Evolutionary conservation across 2,113 vertebrate genomes (phyloP).

Genomic region (Alligator mississippiensis): DNA sequence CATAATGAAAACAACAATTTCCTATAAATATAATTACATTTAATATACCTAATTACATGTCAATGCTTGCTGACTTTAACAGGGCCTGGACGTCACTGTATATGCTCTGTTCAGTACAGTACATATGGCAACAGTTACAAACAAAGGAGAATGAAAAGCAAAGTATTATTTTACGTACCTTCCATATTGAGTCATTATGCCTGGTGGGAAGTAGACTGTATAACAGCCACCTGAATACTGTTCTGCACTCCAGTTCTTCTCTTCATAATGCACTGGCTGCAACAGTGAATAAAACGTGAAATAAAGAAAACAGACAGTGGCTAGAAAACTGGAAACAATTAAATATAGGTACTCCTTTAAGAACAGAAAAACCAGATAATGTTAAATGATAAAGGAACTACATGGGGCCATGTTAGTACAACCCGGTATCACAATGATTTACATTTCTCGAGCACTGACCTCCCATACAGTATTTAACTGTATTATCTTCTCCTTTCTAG

Average conservation of each 20-base stretch:
- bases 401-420: background rate
- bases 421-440: background rate
- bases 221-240: slow-evolving; percentile 97
- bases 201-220: slow-evolving; percentile 92
- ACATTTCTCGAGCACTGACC: background rate
- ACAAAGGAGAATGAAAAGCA: background rate
- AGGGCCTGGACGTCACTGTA: background rate
- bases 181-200: slow-evolving; percentile 91
- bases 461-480: background rate
- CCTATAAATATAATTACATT: background rate
- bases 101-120: background rate
- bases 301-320: slow-evolving; percentile 31
- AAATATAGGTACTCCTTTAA: background rate
- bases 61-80: background rate
- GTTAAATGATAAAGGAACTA: background rate
- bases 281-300: slow-evolving; percentile 42
- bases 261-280: slow-evolving; percentile 95
- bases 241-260: slow-evolving; percentile 95
- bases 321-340: slow-evolving; percentile 8
- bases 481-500: background rate
- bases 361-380: background rate
- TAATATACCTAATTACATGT: background rate
- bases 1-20: no score
- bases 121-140: background rate
- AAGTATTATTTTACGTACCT: slow-evolving; percentile 77